Base-by-base conservation (phyloP, 2,113 vertebrate species). In the Heptranchias perlo region DNA sequence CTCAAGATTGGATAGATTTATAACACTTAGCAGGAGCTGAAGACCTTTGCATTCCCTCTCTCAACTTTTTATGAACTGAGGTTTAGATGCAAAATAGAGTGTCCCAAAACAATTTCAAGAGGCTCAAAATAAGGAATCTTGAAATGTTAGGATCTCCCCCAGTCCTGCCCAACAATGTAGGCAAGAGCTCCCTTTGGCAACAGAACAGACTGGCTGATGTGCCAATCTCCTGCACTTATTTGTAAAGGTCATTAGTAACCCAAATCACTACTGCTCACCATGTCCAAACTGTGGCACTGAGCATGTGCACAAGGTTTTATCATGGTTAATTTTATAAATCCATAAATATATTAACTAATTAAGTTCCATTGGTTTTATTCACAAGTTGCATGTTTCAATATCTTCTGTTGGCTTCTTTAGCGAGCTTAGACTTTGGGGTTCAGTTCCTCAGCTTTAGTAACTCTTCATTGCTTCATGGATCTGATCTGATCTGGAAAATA, bases 401-500 rank as follows among this genome's bases (percentile, higher is more conserved):
- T 47, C 18, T 47, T 49, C 39, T 67, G 35, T n/a, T 93, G 21
- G 21, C 39, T 94, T 94, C 62, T 91, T 58, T 58, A 28, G 91
- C 44, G 28, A 65, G 23, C 62, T 65, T 39, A 94, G 54, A 47
- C 61, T 39, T 65, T n/a, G n/a, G 14, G 13, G 62, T 67, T 67
- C 62, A 49, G 21, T 94, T 94, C 64, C 35, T 61, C 87, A 91
- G 31, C 35, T 91, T 58, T 58, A 31, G 52, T 58, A 52, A 58
- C 14, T 64, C 39, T 54, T 94, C 89, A 94, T 73, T 47, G n/a
- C 76, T 94, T 96, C 49, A 35, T 67, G 62, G 96, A 91, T 62
- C 28, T 52, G 96, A 96, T 94, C 31, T 61, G 67, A 96, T 94
- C 96, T 96, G 96, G 58, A 73, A 73, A 96, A 62, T 65, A 31